Evolutionary conservation across 2,888 invertebrate species (phyloP).

Genomic region (Gortyna flavago): DNA sequence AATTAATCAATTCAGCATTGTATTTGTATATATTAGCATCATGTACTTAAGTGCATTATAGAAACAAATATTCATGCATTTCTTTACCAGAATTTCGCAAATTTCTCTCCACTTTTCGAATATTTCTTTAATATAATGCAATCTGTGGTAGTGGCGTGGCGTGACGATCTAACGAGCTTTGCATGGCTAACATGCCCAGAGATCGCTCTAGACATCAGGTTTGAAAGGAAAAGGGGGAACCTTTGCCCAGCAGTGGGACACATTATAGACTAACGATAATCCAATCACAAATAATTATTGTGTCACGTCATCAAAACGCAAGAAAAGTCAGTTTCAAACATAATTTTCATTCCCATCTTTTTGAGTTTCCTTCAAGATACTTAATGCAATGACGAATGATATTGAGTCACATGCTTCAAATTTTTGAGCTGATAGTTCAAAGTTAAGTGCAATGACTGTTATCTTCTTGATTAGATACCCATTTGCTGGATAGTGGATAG

Average conservation of each 20-base stretch:
- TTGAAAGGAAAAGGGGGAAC: neutral
- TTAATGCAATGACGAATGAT: too few species aligned
- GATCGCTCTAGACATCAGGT: neutral
- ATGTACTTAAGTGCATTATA: neutral
- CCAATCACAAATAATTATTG: neutral
- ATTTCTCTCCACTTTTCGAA: too few species aligned
- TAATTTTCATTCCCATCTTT: neutral
- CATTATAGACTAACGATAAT: too few species aligned
- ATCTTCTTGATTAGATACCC: slow-evolving; percentile 57
- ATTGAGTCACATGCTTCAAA: slow-evolving; percentile 20
- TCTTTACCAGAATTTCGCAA: neutral
- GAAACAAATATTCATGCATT: neutral
- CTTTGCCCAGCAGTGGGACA: too few species aligned
- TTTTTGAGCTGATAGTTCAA: slow-evolving; percentile 41
- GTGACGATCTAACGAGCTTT: too few species aligned
- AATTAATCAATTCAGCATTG: too few species aligned
- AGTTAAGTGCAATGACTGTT: slow-evolving; percentile 62
- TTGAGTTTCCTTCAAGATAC: slow-evolving; percentile 12
- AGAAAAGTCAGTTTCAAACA: neutral
- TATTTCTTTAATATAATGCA: too few species aligned
- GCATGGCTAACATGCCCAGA: too few species aligned
- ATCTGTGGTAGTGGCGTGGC: too few species aligned
- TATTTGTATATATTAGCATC: neutral
- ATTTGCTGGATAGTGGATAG: slow-evolving; percentile 21
- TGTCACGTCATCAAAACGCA: neutral